These are phyloP conservation scores for Verasper variegatus DNA, from an alignment of 2,113 vertebrate genomes.

Conservation along the genomic window DNA sequence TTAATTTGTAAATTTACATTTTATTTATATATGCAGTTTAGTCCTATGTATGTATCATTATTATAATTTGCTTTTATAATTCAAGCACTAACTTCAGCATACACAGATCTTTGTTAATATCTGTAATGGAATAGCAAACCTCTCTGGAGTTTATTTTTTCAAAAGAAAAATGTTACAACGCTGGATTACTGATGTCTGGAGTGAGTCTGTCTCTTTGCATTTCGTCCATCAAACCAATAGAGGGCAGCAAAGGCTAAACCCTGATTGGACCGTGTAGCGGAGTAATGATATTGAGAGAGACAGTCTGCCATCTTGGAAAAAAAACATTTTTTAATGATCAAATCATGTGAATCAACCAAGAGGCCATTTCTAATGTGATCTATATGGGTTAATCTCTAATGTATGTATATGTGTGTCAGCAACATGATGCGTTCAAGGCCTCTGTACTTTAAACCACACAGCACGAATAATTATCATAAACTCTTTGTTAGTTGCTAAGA, in stretches of 20 bases:
- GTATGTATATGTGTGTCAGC: neutral
- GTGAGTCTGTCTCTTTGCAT: neutral
- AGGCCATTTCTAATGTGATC: neutral
- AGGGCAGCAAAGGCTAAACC: constrained; percentile 25
- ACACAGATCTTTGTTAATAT: too few relatives aligned
- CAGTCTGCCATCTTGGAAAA: neutral
- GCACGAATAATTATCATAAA: constrained; percentile 15
- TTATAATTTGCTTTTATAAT: too few relatives aligned
- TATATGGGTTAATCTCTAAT: neutral
- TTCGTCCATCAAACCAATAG: constrained; percentile 1
- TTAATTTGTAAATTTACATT: too few relatives aligned
- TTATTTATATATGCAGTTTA: too few relatives aligned
- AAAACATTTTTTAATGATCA: neutral
- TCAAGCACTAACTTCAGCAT: too few relatives aligned
- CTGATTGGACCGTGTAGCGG: neutral
- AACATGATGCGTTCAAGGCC: neutral
- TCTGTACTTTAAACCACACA: neutral
- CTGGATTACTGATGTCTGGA: neutral
- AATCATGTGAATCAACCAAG: neutral
- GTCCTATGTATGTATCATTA: too few relatives aligned
- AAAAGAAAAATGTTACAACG: neutral
- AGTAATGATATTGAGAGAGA: neutral
- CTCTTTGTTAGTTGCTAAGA: constrained; percentile 19
- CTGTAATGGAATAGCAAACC: too few relatives aligned
- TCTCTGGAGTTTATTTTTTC: too few relatives aligned